Base-by-base conservation (phyloP, 2,113 vertebrate genomes). In the Trogon melanurus region DNA sequence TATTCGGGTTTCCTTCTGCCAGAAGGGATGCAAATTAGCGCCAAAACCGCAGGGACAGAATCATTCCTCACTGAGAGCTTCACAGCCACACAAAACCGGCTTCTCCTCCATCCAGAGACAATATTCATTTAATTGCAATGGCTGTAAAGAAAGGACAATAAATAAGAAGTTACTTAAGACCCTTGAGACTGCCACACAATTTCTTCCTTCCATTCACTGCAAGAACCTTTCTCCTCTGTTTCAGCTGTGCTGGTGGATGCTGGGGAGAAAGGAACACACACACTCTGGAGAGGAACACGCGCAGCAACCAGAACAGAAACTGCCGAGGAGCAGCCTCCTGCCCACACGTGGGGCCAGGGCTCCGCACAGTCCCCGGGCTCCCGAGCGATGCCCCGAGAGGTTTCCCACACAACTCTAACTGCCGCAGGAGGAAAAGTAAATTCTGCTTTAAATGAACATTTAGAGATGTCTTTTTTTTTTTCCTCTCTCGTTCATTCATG, bases 261-360 rank as follows among this genome's bases (percentile, higher is more conserved):
- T 64, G 86, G 8, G 36, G 13, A 45, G 56, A 70, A 50, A 70
- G 34, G 34, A 69, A 2, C 47, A 67, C 26, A 7, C 41, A 41
- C 41, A 11, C 41, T 41, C 41, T 41, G 41, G 56, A 70, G 45
- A 70, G 34, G 34, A 73, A 2, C 47, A 67, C 26, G 7, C 13
- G 8, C 54, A 89, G 79, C 66, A 32, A 18, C 57, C 57, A 58
- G 25, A 79, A 0, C 51, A 67, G 85, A n/a, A 65, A 53, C 38
- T 36, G 62, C 29, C 44, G 5, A 3, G 1, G 44, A 62, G 34
- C 66, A 25, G 6, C 13, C 36, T 11, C 32, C 51, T 3, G 30
- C 7, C 5, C 26, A 5, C 44, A 4, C 10, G 2, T 2, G 6
- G 51, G 53, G 18, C 32, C 23, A 7, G n/a, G 1, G 47, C 32